phyloP scores from a whole-genome alignment of 2,113 vertebrate genomes.

The Poicephalus meyeri region DNA sequence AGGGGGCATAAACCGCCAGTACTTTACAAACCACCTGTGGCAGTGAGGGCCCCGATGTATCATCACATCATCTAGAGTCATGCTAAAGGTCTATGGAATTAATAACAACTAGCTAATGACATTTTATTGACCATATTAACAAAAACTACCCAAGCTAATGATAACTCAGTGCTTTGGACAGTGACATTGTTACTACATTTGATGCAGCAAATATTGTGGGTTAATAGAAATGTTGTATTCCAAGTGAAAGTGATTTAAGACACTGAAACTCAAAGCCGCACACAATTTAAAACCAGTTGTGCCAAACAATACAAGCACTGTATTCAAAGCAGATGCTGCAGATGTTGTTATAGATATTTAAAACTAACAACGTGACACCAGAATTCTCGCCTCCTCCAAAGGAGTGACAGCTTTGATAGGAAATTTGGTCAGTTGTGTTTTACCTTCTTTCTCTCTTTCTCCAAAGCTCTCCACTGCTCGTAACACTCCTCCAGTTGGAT shows the following conservation, averaged over 20 bases:
- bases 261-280: background rate
- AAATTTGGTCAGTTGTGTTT: background rate
- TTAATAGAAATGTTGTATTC: background rate
- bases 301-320: background rate
- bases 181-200: background rate
- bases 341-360: background rate
- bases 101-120: background rate
- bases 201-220: background rate
- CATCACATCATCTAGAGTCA: background rate
- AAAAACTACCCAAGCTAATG: background rate
- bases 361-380: background rate
- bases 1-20: background rate
- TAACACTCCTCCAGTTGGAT: constrained; percentile 79
- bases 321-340: background rate
- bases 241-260: background rate
- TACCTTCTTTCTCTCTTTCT: constrained; percentile 86
- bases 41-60: background rate
- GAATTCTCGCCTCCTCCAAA: background rate
- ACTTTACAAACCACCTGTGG: background rate
- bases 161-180: background rate
- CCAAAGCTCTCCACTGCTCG: constrained; percentile 79
- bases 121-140: background rate
- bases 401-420: background rate
- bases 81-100: background rate
- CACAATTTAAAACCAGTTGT: fast-evolving